A percentile compares a stretch with the other conserved stretches of the same genome.
Conservation (phyloP, 2,797 vertebrate species). For the Melanotaenia pygmaea region DNA sequence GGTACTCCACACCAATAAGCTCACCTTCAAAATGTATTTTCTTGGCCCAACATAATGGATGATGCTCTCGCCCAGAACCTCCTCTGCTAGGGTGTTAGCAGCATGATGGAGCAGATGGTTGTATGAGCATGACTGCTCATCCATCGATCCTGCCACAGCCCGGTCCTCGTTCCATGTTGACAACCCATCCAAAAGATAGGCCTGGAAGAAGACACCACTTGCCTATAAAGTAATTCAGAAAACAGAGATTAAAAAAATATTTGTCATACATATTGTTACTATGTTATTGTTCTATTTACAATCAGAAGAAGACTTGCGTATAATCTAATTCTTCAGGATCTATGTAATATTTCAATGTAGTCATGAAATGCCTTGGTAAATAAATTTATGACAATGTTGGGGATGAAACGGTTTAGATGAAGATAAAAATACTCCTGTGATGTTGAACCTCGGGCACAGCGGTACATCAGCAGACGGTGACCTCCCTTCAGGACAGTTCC, state of each 20-base stretch:
- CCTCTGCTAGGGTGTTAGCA: too few relatives aligned
- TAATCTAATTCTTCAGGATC: too few relatives aligned
- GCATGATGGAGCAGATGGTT: too few relatives aligned
- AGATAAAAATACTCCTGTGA: constrained; percentile 6
- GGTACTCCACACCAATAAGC: background rate
- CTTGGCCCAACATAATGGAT: too few relatives aligned
- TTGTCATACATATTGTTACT: background rate
- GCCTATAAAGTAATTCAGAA: background rate
- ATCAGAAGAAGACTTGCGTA: too few relatives aligned
- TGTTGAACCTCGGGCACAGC: background rate
- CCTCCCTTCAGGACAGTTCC: background rate
- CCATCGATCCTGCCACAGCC: background rate
- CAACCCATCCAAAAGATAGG: constrained; percentile 3
- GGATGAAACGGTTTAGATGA: background rate
- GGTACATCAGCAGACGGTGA: background rate
- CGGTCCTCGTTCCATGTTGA: background rate
- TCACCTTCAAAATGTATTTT: background rate
- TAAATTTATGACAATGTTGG: too few relatives aligned
- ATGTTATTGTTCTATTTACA: too few relatives aligned
- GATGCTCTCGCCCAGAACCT: too few relatives aligned
- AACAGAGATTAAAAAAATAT: background rate
- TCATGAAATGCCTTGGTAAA: too few relatives aligned
- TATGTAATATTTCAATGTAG: too few relatives aligned
- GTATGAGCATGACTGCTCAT: too few relatives aligned
- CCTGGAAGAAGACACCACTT: background rate